Conservation (phyloP, 2,888 invertebrate species). For the Cylloceria caligata region DNA sequence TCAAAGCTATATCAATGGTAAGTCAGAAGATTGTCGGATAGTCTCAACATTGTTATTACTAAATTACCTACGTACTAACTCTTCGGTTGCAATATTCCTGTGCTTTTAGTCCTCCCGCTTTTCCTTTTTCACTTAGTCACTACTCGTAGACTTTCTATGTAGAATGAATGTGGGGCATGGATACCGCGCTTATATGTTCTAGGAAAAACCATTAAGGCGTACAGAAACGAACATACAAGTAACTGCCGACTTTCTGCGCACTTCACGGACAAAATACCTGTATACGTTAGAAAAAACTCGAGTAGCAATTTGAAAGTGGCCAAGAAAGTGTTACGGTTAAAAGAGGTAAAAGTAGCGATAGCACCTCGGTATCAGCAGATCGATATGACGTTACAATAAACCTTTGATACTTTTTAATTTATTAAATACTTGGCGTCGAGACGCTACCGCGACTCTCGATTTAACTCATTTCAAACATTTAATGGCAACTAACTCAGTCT, state of each 20-base stretch:
- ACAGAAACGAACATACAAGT: background rate
- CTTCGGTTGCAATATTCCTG: background rate
- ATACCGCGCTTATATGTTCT: background rate
- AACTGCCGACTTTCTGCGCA: background rate
- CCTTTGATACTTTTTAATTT: no score
- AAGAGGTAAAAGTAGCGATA: no score
- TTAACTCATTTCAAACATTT: no score
- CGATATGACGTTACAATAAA: no score
- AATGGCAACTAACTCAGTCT: no score
- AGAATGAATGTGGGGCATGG: constrained; percentile 3
- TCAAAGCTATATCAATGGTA: background rate
- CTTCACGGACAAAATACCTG: background rate
- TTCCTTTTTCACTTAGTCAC: background rate
- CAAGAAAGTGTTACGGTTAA: background rate
- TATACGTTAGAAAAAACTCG: background rate
- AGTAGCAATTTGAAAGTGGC: no score
- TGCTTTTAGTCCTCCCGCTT: background rate
- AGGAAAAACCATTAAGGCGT: constrained; percentile 13
- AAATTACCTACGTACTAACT: background rate
- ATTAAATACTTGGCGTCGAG: no score
- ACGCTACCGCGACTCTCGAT: no score
- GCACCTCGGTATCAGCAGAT: no score
- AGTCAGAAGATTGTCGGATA: background rate
- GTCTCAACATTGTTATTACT: background rate
- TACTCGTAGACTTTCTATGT: background rate